phyloP scores from a whole-genome alignment of 2,113 vertebrate species.

The Candoia aspera region DNA sequence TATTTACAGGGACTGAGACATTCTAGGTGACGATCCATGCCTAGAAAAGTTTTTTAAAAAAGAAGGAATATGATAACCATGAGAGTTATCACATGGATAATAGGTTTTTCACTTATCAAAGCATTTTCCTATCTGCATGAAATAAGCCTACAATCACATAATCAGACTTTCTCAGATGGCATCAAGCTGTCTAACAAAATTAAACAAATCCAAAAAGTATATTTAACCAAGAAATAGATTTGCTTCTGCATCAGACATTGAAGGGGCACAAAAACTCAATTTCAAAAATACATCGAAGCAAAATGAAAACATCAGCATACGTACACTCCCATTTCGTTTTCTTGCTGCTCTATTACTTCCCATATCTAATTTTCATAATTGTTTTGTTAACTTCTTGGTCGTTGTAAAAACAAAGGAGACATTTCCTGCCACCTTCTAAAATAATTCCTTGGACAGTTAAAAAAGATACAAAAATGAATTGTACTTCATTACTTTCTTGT shows the following conservation, averaged over 20 bases:
- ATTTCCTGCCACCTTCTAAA: neutral
- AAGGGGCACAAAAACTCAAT: conserved; percentile 55
- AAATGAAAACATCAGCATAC: conserved; percentile 50
- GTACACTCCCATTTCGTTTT: conserved; percentile 59
- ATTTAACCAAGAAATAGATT: conserved; percentile 31
- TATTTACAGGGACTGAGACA: neutral
- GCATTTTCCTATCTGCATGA: neutral
- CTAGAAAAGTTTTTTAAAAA: neutral
- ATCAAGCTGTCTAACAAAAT: conserved; percentile 21
- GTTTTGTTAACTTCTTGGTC: conserved; percentile 62
- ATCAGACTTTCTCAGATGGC: conserved; percentile 19
- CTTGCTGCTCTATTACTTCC: conserved; percentile 67
- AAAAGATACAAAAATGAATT: neutral
- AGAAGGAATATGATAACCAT: neutral
- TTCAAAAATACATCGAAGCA: conserved; percentile 57
- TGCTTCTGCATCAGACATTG: conserved; percentile 42
- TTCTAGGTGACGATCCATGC: neutral
- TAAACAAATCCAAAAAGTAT: conserved; percentile 17
- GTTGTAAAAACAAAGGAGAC: conserved; percentile 46
- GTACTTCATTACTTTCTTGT: neutral
- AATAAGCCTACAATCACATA: conserved; percentile 22
- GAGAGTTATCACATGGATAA: neutral
- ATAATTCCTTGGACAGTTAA: neutral
- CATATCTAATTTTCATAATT: neutral
- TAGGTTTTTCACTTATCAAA: neutral